phyloP scores from a whole-genome alignment of 2,113 vertebrate species.

The Pomatostomus ruficeps region DNA sequence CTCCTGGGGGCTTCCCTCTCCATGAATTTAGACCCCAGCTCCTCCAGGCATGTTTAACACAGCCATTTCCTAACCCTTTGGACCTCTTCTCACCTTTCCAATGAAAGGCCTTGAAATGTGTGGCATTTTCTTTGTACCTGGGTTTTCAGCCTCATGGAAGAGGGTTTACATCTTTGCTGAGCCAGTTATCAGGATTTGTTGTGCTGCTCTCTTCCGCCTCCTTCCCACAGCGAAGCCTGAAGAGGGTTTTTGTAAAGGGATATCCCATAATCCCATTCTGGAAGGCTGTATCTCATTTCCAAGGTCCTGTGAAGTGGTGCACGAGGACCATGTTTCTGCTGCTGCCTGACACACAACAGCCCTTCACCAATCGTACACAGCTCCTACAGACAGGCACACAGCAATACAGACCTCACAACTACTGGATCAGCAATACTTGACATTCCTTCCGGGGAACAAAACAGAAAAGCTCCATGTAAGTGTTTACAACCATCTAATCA shows the following conservation, averaged over 20 bases:
- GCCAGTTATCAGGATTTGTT: background rate
- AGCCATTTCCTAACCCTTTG: background rate
- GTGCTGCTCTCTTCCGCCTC: background rate
- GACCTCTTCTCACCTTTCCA: background rate
- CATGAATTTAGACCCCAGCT: background rate
- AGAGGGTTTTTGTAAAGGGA: background rate
- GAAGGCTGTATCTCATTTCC: background rate
- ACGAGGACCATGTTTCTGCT: rapidly evolving
- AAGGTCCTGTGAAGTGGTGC: background rate
- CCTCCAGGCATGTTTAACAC: background rate
- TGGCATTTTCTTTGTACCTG: background rate
- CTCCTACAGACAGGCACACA: background rate
- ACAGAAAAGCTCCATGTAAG: background rate
- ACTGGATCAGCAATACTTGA: background rate
- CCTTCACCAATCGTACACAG: background rate
- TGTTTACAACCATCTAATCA: background rate
- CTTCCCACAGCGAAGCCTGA: background rate
- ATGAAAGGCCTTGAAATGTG: background rate
- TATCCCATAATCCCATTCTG: background rate
- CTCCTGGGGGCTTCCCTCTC: background rate
- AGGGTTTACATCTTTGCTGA: background rate
- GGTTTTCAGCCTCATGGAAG: background rate
- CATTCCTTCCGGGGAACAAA: background rate
- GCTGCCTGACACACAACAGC: background rate
- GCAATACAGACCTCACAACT: background rate